Percentiles rank a stretch among this genome's conserved stretches.
These are phyloP conservation scores for Tetragonula carbonaria DNA, from an alignment of 2,888 invertebrate genomes.

Conservation along the genomic window DNA sequence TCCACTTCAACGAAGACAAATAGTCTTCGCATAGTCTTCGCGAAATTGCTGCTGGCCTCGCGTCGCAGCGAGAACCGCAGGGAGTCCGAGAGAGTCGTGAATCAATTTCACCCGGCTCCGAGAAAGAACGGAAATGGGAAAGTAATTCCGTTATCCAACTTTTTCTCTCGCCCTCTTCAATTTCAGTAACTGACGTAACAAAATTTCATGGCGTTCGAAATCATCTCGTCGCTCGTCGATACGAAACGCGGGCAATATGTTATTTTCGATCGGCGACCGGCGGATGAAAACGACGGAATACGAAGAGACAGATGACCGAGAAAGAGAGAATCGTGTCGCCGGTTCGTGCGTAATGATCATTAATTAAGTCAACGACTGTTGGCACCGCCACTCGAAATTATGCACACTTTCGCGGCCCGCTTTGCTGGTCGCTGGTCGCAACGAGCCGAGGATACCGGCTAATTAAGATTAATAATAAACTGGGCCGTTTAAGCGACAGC, in stretches of 20 bases:
- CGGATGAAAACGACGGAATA: background rate
- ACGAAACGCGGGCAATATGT: background rate
- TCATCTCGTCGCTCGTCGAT: background rate
- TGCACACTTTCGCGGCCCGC: slow-evolving; percentile 11
- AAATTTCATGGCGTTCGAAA: background rate
- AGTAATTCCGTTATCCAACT: slow-evolving; percentile 5
- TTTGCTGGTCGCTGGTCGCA: background rate
- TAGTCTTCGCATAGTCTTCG: background rate
- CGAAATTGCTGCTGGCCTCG: slow-evolving; percentile 1
- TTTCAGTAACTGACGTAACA: background rate
- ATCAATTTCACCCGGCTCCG: background rate
- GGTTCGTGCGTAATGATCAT: slow-evolving; percentile 41
- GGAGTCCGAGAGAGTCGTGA: background rate
- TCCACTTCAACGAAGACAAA: background rate
- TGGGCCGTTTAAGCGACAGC: background rate
- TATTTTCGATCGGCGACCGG: background rate
- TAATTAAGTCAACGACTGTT: slow-evolving; percentile 60
- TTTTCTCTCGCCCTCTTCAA: background rate
- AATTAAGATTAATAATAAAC: slow-evolving; percentile 49
- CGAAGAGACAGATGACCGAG: background rate
- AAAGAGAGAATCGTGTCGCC: slow-evolving; percentile 21
- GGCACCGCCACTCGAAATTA: slow-evolving; percentile 41
- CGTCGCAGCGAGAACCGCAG: background rate
- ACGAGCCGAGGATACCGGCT: background rate
- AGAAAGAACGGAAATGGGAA: slow-evolving; percentile 1